Base-by-base conservation (phyloP, 2,797 vertebrate species). In the Austrolebias charrua region DNA sequence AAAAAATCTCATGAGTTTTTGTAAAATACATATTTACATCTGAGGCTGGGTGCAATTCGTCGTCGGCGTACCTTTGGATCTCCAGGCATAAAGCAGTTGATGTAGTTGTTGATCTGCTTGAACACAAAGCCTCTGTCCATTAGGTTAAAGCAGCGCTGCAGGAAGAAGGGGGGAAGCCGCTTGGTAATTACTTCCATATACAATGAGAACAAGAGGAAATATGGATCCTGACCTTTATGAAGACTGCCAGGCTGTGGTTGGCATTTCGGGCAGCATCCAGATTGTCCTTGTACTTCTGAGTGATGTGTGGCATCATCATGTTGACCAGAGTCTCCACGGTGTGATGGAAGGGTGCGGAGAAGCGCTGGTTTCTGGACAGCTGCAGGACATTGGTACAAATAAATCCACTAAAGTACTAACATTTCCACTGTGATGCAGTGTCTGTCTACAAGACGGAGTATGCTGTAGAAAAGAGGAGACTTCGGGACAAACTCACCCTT, bases 31-130 rank as follows among this genome's bases (percentile, higher is more conserved):
- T 7, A 44, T 72, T 46, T 35, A 48, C 12, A 47, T n/a, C 29
- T 4, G 44, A 19, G 19, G 2, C 33, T 35, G 33, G 9, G 6
- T 9, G 19, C 1, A 6, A 31, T 49, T 5, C n/a, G 5, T 67
- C 53, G 51, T 12, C 52, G 14, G 5, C 2, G 3, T 61, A 99
- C 98, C 95, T 98, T 99, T 0, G 98, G 91, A 78, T 99, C 97
- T 88, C 96, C 97, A n/a, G 97, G 96, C 75, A 95, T 85, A 82
- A 99, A 99, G 84, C 94, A 95, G 88, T 94, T 95, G 81, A 95
- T 95, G 66, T 98, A 99, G 90, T 97, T 96, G 92, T 98, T 99
- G 89, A 99, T 99, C 87, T 95, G 97, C 81, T 98, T 99, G 90
- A 99, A 98, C 76, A 95, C 85, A 56, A 99, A 99, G 76, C 97